These are phyloP conservation scores for Grallaria varia DNA, from an alignment of 2,113 vertebrate genomes.

Conservation along the genomic window DNA sequence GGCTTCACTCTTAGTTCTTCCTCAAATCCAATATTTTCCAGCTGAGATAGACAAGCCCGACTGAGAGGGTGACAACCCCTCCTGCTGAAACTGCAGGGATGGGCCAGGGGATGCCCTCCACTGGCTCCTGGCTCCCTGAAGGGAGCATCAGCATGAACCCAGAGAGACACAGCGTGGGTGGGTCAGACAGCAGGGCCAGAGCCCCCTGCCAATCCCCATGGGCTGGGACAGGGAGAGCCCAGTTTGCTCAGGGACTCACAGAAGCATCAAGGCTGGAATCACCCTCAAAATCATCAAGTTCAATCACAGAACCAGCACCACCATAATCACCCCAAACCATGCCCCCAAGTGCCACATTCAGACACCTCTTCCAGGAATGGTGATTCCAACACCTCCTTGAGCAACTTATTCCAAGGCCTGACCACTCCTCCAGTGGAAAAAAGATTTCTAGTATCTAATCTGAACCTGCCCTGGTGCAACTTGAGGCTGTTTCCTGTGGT, in stretches of 20 bases:
- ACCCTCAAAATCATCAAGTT: neutral
- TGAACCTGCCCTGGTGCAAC: neutral
- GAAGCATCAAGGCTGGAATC: neutral
- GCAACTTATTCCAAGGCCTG: neutral
- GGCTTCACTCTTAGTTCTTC: neutral
- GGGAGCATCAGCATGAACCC: neutral
- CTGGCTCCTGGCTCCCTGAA: rapidly evolving
- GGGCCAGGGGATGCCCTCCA: neutral
- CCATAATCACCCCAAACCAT: neutral
- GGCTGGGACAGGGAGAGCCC: neutral
- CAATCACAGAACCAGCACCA: neutral
- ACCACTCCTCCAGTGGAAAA: neutral
- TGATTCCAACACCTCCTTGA: neutral
- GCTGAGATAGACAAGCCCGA: neutral
- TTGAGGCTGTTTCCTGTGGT: neutral
- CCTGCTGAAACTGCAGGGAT: neutral
- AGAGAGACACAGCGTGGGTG: rapidly evolving
- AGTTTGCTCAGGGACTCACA: neutral
- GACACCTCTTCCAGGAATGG: neutral
- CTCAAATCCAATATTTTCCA: neutral
- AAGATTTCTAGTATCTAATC: neutral
- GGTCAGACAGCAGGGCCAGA: neutral
- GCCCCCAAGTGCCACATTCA: neutral
- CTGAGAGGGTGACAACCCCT: neutral
- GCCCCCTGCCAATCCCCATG: neutral